These are phyloP conservation scores for Salpingus planirostris DNA, from an alignment of 2,888 invertebrate genomes.

Conservation along the genomic window DNA sequence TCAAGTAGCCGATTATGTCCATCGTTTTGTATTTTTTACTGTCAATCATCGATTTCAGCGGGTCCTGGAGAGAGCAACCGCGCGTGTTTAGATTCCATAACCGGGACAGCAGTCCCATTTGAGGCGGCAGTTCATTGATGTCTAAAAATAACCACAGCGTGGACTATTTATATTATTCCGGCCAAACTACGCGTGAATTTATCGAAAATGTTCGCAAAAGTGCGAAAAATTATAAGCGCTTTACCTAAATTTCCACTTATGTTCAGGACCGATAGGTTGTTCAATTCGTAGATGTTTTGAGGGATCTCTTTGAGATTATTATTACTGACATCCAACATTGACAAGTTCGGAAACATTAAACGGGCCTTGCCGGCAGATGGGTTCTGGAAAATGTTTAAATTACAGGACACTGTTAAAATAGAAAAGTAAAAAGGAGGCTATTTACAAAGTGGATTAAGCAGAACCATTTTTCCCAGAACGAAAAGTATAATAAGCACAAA, in stretches of 20 bases:
- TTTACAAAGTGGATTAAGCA: too few relatives aligned
- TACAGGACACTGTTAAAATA: too few relatives aligned
- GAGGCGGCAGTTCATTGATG: conserved; percentile 81
- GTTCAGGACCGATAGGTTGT: conserved; percentile 87
- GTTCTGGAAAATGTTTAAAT: conserved; percentile 29
- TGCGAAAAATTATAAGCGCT: too few relatives aligned
- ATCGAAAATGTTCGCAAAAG: conserved; percentile 3
- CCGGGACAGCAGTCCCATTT: conserved; percentile 88
- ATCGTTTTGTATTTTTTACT: conserved; percentile 91
- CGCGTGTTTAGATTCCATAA: conserved; percentile 93
- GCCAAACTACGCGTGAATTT: conserved; percentile 3
- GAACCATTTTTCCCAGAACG: too few relatives aligned
- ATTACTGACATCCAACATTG: conserved; percentile 90
- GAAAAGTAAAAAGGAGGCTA: too few relatives aligned
- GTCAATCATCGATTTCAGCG: conserved; percentile 82
- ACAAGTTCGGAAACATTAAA: conserved; percentile 85
- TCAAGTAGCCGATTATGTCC: conserved; percentile 89
- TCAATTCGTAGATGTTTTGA: conserved; percentile 72
- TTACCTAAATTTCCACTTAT: conserved; percentile 72
- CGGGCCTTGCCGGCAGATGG: conserved; percentile 52
- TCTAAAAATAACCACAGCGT: conserved; percentile 44
- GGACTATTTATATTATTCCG: neutral
- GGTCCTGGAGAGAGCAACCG: conserved; percentile 82
- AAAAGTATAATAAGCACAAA: neutral
- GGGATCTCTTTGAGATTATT: conserved; percentile 77